Conservation (phyloP, 1,140 invertebrate genomes). For the Brachionus manjavacas region DNA sequence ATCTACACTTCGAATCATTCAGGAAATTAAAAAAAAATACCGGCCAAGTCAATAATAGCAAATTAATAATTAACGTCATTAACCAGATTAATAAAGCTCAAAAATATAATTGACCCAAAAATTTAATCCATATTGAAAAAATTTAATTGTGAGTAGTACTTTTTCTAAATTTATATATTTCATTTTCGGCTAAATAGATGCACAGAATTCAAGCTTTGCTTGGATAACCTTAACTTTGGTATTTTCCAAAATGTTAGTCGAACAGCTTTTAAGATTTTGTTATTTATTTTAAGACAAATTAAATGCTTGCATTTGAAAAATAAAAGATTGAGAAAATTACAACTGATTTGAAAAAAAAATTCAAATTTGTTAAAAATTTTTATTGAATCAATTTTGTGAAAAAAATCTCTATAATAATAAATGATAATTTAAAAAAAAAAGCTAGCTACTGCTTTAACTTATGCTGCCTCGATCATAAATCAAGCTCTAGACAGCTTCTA, state of each 20-base stretch:
- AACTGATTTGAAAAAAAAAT: background rate
- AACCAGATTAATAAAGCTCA: too few relatives aligned
- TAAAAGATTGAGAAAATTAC: background rate
- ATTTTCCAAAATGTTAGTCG: background rate
- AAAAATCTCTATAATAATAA: background rate
- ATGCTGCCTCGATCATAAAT: conserved; percentile 2
- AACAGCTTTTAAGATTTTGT: background rate
- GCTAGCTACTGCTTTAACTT: background rate
- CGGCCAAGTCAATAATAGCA: too few relatives aligned
- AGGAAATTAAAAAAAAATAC: background rate
- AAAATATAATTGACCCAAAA: too few relatives aligned
- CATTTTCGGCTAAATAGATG: too few relatives aligned
- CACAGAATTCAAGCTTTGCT: background rate
- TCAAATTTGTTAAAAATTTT: background rate
- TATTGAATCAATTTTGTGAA: background rate
- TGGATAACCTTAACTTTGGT: background rate
- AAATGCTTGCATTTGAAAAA: background rate
- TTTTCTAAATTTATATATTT: background rate
- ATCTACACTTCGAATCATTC: background rate
- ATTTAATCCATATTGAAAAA: too few relatives aligned
- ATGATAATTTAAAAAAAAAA: background rate
- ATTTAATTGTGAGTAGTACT: too few relatives aligned
- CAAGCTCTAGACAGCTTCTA: background rate
- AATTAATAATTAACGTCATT: too few relatives aligned
- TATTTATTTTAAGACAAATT: conserved; percentile 7